phyloP scores from a whole-genome alignment of 2,888 invertebrate species.

The Cecidostiba fungosa region DNA sequence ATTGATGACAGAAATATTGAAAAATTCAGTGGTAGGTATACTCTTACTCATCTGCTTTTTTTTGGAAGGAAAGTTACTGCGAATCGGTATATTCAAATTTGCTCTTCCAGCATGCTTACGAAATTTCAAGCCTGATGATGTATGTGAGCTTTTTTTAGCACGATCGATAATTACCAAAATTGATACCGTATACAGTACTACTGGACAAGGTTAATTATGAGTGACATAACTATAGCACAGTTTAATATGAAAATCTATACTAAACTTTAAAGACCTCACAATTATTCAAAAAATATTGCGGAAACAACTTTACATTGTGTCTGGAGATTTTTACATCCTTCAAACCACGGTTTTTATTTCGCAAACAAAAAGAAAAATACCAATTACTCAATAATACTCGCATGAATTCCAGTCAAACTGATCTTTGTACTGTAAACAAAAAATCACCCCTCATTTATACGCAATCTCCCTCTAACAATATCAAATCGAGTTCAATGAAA shows the following conservation, averaged over 20 bases:
- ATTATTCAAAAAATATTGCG: no score
- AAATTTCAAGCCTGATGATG: background rate
- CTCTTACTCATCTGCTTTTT: background rate
- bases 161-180: conserved; percentile 21
- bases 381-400: no score
- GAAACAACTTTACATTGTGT: no score
- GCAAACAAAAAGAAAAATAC: no score
- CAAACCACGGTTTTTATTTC: no score
- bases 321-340: no score
- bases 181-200: background rate
- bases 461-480: no score
- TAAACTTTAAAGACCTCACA: background rate
- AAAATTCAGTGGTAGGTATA: background rate
- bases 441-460: no score
- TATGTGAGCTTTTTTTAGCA: conserved; percentile 4
- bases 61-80: background rate
- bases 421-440: no score
- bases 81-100: background rate
- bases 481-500: background rate
- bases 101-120: background rate
- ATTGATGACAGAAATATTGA: no score
- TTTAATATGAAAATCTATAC: background rate
- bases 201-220: background rate
- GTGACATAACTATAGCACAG: background rate
- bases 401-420: no score